Conservation (phyloP, 2,797 vertebrate genomes). For the Ciconia nigra region DNA sequence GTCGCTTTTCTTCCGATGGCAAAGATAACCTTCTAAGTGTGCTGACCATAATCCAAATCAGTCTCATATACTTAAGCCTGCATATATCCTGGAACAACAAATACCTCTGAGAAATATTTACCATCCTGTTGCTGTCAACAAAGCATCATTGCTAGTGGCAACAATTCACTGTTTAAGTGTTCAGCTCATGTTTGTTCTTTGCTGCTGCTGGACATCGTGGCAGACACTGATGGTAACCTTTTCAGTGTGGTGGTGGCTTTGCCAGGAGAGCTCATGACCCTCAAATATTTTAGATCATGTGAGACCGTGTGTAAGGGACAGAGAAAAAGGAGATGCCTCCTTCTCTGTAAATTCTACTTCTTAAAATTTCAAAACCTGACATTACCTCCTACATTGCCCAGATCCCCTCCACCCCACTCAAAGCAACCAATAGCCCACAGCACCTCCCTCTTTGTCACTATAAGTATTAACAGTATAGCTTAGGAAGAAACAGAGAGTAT, state of each 20-base stretch:
- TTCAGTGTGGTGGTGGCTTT: background rate
- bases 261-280: background rate
- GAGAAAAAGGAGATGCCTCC: background rate
- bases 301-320: background rate
- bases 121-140: background rate
- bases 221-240: background rate
- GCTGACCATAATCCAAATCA: background rate
- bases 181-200: background rate
- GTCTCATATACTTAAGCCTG: background rate
- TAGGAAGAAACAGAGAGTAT: background rate
- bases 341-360: background rate
- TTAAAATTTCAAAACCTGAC: background rate
- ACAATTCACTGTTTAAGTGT: background rate
- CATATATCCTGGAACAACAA: background rate
- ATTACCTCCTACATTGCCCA: background rate
- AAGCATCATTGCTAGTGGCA: background rate
- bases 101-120: background rate
- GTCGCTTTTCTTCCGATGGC: background rate
- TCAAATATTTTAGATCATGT: background rate
- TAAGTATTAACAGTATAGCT: background rate
- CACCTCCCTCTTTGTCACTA: background rate
- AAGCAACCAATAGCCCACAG: background rate
- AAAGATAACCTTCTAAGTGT: background rate
- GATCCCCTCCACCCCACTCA: background rate
- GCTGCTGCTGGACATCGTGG: background rate